These are phyloP conservation scores for Drosophila longiperda DNA, from an alignment of 2,888 invertebrate genomes.

Conservation along the genomic window DNA sequence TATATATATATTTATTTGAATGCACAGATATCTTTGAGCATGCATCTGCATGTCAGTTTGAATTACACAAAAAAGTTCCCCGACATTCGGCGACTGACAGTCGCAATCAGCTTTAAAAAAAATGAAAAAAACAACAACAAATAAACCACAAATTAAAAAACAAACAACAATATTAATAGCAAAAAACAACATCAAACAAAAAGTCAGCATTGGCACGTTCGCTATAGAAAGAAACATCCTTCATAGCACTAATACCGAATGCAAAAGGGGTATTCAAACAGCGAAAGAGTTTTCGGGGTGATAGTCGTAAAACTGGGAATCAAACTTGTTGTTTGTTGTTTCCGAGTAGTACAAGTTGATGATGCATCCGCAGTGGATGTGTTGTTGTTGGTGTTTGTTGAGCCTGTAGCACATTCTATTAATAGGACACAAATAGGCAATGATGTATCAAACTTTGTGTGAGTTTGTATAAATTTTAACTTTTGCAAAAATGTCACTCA, in stretches of 20 bases:
- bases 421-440: constrained; percentile 41
- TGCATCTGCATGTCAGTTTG: constrained; percentile 56
- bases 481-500: neutral
- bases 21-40: constrained; percentile 8
- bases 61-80: constrained; percentile 56
- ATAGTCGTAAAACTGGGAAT: constrained; percentile 6
- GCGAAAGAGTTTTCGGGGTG: neutral
- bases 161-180: constrained; percentile 16
- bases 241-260: constrained; percentile 36
- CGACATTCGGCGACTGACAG: constrained; percentile 42
- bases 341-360: constrained; percentile 25
- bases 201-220: constrained; percentile 62
- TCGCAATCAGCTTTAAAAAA: constrained; percentile 58
- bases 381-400: neutral
- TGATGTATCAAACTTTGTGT: neutral
- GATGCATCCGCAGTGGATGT: constrained; percentile 3
- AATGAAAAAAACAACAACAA: constrained; percentile 22
- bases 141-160: constrained; percentile 37
- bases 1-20: neutral
- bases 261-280: neutral
- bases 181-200: constrained; percentile 48
- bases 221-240: constrained; percentile 47
- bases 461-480: neutral
- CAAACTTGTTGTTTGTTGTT: constrained; percentile 15
- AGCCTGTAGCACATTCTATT: constrained; percentile 43